Percentiles rank a stretch among this genome's conserved stretches.
Conservation (phyloP, 2,888 invertebrate species). For the Pandemis cinnamomeana region DNA sequence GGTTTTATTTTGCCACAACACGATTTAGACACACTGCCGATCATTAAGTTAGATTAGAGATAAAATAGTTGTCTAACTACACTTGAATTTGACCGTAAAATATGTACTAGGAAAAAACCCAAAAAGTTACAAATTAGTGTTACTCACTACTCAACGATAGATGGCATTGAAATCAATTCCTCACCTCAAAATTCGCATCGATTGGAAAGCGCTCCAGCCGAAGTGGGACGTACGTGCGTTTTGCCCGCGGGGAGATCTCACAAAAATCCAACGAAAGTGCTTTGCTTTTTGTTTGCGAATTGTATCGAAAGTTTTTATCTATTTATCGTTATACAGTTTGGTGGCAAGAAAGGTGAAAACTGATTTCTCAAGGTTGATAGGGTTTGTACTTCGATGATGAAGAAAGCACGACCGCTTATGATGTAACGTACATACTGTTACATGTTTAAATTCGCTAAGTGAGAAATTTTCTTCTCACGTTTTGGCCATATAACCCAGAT, state of each 20-base stretch:
- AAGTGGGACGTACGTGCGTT: slow-evolving; percentile 59
- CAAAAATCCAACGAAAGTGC: slow-evolving; percentile 45
- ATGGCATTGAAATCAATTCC: slow-evolving; percentile 41
- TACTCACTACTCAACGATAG: slow-evolving; percentile 36
- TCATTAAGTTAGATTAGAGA: no score
- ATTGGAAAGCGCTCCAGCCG: slow-evolving; percentile 56
- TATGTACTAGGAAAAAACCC: no score
- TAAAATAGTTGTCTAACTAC: no score
- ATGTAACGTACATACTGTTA: background rate
- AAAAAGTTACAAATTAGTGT: background rate
- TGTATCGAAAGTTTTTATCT: slow-evolving; percentile 37
- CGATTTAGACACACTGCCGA: no score
- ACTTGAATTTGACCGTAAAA: no score
- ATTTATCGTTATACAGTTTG: slow-evolving; percentile 26
- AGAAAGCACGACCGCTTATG: slow-evolving; percentile 2
- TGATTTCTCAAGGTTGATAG: slow-evolving; percentile 19
- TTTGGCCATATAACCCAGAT: no score
- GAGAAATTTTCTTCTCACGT: no score
- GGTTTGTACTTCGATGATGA: slow-evolving; percentile 19
- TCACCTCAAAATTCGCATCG: slow-evolving; percentile 46
- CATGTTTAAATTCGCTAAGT: no score
- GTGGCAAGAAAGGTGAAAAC: slow-evolving; percentile 22
- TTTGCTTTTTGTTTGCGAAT: slow-evolving; percentile 49
- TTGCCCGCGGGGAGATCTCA: slow-evolving; percentile 48
- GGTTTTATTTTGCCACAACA: no score